Evolutionary conservation across 2,113 vertebrate species (phyloP).

Genomic region (Bubo bubo): DNA sequence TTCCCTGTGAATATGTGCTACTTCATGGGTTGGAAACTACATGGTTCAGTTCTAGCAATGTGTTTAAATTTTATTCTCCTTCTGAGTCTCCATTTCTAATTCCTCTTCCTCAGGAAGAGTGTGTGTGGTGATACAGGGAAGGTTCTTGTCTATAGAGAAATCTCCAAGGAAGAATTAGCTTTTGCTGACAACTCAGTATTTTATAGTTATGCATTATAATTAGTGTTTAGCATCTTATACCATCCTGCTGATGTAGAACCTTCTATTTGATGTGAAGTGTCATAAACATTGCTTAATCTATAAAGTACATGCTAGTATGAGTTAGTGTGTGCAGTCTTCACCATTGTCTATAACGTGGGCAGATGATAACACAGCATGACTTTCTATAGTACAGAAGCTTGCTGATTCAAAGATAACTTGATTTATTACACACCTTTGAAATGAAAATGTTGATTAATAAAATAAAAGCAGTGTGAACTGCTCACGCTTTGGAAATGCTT

Average conservation of each 20-base stretch:
- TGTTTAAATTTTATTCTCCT: not conserved
- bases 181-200: not conserved
- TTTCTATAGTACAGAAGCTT: constrained; percentile 61
- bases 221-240: not conserved
- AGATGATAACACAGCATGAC: constrained; percentile 78
- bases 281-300: not conserved
- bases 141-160: not conserved
- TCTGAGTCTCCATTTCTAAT: not conserved
- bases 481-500: not conserved
- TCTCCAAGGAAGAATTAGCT: not conserved
- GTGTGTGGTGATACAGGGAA: not conserved
- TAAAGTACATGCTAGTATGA: not conserved
- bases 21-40: not conserved
- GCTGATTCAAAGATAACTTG: constrained; percentile 71
- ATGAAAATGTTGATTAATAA: constrained; percentile 42
- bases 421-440: constrained; percentile 48
- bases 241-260: not conserved
- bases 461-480: constrained; percentile 16
- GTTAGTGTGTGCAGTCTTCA: constrained; percentile 21
- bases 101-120: not conserved
- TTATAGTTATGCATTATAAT: not conserved
- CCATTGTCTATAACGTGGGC: constrained; percentile 25
- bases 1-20: not conserved
- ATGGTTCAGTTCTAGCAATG: not conserved
- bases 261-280: not conserved